Percentiles rank a stretch among this genome's conserved stretches.
Conservation (phyloP, 2,888 invertebrate genomes). For the Pterostichus madidus region DNA sequence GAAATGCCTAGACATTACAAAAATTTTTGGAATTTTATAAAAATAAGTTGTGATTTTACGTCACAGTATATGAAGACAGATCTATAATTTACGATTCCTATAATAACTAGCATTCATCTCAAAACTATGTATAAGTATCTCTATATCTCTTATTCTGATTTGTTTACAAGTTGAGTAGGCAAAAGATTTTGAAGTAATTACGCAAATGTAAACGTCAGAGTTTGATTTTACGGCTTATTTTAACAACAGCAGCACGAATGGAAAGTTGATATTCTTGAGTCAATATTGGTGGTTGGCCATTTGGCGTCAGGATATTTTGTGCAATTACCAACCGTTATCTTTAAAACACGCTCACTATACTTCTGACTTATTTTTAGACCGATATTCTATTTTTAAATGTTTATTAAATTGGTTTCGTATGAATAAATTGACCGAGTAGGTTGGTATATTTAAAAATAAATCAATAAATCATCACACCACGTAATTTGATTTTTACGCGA, state of each 20-base stretch:
- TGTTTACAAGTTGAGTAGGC: too few relatives aligned
- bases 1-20: background rate
- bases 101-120: background rate
- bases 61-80: background rate
- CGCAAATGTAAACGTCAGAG: constrained; percentile 21
- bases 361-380: constrained; percentile 4
- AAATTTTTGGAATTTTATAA: constrained; percentile 24
- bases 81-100: constrained; percentile 14
- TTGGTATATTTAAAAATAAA: too few relatives aligned
- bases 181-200: background rate
- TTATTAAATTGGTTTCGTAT: too few relatives aligned
- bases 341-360: constrained; percentile 18
- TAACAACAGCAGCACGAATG: background rate
- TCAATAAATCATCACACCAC: too few relatives aligned
- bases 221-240: constrained; percentile 15
- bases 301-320: constrained; percentile 15
- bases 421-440: too few relatives aligned
- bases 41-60: background rate
- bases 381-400: background rate
- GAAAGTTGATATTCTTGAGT: constrained; percentile 44
- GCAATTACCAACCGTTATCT: constrained; percentile 18
- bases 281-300: constrained; percentile 32
- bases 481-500: too few relatives aligned
- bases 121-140: background rate
- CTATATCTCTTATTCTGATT: too few relatives aligned